Percentiles rank a stretch among this genome's conserved stretches.
phyloP scores from a whole-genome alignment of 2,888 invertebrate genomes.

The Cheilosia grossa region DNA sequence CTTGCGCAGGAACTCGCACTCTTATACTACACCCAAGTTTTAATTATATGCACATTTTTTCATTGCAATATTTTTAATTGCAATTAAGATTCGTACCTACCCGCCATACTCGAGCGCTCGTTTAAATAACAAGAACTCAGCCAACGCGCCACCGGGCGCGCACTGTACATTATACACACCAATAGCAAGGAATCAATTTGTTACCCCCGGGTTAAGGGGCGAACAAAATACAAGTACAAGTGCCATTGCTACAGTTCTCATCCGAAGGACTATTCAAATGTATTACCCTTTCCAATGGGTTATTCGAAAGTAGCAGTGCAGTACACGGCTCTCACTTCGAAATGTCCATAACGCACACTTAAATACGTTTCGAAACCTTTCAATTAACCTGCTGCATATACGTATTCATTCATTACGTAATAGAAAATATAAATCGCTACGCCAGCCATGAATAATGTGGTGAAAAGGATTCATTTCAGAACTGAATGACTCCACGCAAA shows the following conservation, averaged over 20 bases:
- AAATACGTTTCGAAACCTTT: slow-evolving; percentile 43
- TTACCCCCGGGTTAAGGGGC: slow-evolving; percentile 3
- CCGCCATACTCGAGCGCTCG: slow-evolving; percentile 15
- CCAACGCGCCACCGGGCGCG: background rate
- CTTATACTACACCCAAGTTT: slow-evolving; percentile 3
- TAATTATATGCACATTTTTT: slow-evolving; percentile 38
- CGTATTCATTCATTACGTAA: background rate
- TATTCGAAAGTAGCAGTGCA: slow-evolving; percentile 44
- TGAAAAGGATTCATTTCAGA: slow-evolving; percentile 33
- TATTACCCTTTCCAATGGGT: slow-evolving; percentile 38
- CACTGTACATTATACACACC: background rate
- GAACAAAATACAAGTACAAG: background rate
- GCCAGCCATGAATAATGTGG: slow-evolving; percentile 37
- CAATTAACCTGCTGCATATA: background rate
- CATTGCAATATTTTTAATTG: slow-evolving; percentile 61
- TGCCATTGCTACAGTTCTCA: background rate
- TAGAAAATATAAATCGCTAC: slow-evolving; percentile 20
- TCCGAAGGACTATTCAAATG: slow-evolving; percentile 38
- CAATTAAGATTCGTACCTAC: slow-evolving; percentile 47
- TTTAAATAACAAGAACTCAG: slow-evolving; percentile 50
- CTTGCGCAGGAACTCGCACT: slow-evolving; percentile 9
- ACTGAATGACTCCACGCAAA: slow-evolving; percentile 42
- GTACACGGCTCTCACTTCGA: background rate
- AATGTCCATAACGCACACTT: slow-evolving; percentile 57
- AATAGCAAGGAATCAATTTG: slow-evolving; percentile 48